A percentile compares a stretch with the other conserved stretches of the same genome.
phyloP scores from a whole-genome alignment of 2,113 vertebrate genomes.

The Sarotherodon lohbergeri region DNA sequence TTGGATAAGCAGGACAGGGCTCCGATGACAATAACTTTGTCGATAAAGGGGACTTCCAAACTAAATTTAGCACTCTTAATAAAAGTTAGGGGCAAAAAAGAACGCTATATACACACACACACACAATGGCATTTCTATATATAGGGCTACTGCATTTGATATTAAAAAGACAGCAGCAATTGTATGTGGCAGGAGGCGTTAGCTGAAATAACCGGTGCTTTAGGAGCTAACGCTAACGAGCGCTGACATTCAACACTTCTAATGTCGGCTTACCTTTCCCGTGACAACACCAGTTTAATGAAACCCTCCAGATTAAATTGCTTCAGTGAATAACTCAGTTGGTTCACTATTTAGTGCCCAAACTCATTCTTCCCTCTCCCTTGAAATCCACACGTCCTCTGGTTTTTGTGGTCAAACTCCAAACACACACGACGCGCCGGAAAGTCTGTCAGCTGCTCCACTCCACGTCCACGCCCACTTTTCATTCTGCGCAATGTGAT shows the following conservation, averaged over 20 bases:
- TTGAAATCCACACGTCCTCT: neutral
- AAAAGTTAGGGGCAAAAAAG: neutral
- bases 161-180: neutral
- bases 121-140: neutral
- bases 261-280: constrained; percentile 39
- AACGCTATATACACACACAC: neutral
- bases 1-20: neutral
- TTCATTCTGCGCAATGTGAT: neutral
- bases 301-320: neutral
- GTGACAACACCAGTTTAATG: neutral
- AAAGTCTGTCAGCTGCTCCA: constrained; percentile 14
- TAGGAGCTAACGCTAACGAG: constrained; percentile 39
- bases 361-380: constrained; percentile 31
- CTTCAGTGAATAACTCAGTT: neutral
- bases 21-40: neutral
- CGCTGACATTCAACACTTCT: neutral
- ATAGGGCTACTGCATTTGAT: too few species aligned
- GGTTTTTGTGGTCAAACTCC: constrained; percentile 18
- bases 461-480: constrained; percentile 9
- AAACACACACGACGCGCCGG: neutral
- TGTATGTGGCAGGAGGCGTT: neutral
- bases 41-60: neutral
- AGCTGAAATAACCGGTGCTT: neutral
- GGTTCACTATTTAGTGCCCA: neutral
- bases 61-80: neutral